Conservation (phyloP, 2,797 vertebrate genomes). For the Ptychadena robeensis region DNA sequence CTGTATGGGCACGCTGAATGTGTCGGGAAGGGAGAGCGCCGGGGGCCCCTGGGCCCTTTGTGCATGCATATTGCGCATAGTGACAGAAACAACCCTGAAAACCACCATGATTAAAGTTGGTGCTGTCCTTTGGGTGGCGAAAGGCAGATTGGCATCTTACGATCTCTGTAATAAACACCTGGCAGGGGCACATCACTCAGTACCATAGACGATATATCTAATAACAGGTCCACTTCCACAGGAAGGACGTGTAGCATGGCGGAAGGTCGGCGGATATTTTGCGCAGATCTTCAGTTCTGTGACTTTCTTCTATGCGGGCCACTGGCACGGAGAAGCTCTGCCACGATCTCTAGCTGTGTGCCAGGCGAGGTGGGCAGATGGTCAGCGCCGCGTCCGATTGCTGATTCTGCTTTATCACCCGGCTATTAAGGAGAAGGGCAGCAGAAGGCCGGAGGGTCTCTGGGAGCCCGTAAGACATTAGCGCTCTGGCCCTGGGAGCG, state of each 20-base stretch:
- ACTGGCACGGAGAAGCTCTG: background rate
- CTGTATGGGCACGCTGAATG: too few species aligned
- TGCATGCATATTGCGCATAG: too few species aligned
- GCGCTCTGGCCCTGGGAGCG: constrained; percentile 43
- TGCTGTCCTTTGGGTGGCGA: background rate
- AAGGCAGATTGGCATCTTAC: too few species aligned
- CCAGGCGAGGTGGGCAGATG: constrained; percentile 63
- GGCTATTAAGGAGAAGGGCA: constrained; percentile 63
- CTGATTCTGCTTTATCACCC: constrained; percentile 62
- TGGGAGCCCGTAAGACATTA: constrained; percentile 50
- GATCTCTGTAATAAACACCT: background rate
- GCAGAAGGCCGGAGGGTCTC: constrained; percentile 66
- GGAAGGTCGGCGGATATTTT: background rate
- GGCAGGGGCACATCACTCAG: background rate
- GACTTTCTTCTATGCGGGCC: constrained; percentile 19
- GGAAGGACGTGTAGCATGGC: too few species aligned
- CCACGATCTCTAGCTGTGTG: background rate
- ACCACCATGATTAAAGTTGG: too few species aligned
- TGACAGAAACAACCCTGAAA: too few species aligned
- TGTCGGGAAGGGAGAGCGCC: too few species aligned
- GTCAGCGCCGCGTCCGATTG: constrained; percentile 61
- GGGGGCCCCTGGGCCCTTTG: too few species aligned
- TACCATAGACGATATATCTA: background rate
- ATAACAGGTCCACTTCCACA: background rate
- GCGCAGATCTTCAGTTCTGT: constrained; percentile 10